Evolutionary conservation across 1,140 invertebrate species (phyloP), one percentile per base, ranked within the genome.

Genomic region (Schlechtendalia chinensis): DNA sequence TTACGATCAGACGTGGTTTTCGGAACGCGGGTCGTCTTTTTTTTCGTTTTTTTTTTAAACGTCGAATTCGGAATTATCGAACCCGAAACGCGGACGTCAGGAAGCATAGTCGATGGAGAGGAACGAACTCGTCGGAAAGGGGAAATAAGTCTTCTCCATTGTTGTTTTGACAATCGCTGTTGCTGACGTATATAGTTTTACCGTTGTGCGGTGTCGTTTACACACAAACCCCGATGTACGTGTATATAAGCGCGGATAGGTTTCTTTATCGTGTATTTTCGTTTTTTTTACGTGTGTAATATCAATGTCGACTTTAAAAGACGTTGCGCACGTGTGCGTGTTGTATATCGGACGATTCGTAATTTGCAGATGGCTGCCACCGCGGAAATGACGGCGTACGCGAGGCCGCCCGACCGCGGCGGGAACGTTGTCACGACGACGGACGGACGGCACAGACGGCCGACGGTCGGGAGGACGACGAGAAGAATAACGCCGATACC

Each of bases 111-210:
- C 54, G 69, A 72, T 72, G 29, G 29, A 72, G 54, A 72, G 22
- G 24, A 71, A 71, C 47, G 27, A 19, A 53, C 22, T 53, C 69
- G 50, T 53, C 27, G 47, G 47, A 72, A 72, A 54, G 58, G 54
- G 39, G 58, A 61, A 47, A 61, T 79, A 79, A 79, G 75, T 61
- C 75, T 79, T 79, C 75, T 50, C 58, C n/a, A 61, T 79, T 79
- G 56, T 79, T 77, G 16, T 77, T 61, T 45, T 47, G 56, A 77
- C 74, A 77, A 77, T 77, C 58, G 75, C 58, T 79, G 75, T 59
- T 24, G 22, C 39, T 79, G 75, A 79, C 75, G 50, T 79, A 59
- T 79, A 59, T 61, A 79, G 58, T 79, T 79, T 79, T 79, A 79
- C 58, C 39, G 61, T 59, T 50, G 75, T 45, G 58, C 45, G 75